phyloP scores from a whole-genome alignment of 2,888 invertebrate genomes.

The Thereva nobilitata region DNA sequence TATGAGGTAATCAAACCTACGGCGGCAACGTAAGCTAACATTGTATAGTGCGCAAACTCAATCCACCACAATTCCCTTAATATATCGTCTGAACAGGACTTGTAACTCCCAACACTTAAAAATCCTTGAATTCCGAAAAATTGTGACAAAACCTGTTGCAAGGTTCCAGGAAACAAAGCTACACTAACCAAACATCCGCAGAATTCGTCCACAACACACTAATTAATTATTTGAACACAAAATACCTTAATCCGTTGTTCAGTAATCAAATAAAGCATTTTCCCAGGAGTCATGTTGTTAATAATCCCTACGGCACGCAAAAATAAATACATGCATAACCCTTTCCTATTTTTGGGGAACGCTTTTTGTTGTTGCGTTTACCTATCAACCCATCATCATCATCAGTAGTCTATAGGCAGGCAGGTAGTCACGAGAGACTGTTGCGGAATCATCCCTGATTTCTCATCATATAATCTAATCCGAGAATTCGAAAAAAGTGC shows the following conservation, averaged over 20 bases:
- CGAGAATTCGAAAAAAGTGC: slow-evolving; percentile 14
- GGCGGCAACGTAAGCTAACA: too few relatives aligned
- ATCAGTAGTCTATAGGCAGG: not conserved
- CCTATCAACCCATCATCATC: slow-evolving; percentile 1
- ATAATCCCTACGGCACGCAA: slow-evolving; percentile 6
- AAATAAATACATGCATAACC: not conserved
- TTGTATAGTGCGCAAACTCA: too few relatives aligned
- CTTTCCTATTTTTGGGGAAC: not conserved
- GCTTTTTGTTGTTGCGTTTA: not conserved
- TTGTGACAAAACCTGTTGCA: too few relatives aligned
- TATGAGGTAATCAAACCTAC: too few relatives aligned
- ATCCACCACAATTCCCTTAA: too few relatives aligned
- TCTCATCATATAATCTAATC: slow-evolving; percentile 7
- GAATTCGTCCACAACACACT: not conserved
- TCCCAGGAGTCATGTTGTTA: slow-evolving; percentile 7
- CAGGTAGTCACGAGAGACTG: not conserved
- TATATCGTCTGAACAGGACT: too few relatives aligned
- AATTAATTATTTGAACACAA: slow-evolving; percentile 26
- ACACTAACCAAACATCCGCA: too few relatives aligned
- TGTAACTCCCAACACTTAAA: too few relatives aligned
- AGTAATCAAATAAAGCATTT: slow-evolving; percentile 27
- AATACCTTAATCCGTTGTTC: slow-evolving; percentile 26
- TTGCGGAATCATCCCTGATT: not conserved
- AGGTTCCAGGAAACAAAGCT: too few relatives aligned
- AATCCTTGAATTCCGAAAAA: too few relatives aligned